Conservation (phyloP, 2,888 invertebrate genomes). For the Agrochola litura region DNA sequence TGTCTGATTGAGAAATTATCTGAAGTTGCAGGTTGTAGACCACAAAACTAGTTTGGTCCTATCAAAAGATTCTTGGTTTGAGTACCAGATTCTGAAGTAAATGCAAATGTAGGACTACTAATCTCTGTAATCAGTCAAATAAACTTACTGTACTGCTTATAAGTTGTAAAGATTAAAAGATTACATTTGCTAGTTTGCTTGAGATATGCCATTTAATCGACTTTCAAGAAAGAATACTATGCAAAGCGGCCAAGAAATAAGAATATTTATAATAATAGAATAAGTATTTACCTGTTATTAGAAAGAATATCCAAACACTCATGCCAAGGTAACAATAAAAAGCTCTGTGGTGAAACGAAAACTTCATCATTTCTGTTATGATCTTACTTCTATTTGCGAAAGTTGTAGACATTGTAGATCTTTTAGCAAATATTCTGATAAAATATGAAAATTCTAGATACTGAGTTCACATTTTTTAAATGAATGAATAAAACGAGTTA, state of each 20-base stretch:
- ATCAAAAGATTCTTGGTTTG: neutral
- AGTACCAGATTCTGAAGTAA: neutral
- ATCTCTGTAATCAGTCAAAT: neutral
- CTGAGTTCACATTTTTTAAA: conserved; percentile 43
- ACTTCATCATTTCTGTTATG: conserved; percentile 84
- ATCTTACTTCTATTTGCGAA: conserved; percentile 75
- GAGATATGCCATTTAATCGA: neutral
- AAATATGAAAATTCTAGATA: conserved; percentile 6
- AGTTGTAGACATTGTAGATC: conserved; percentile 62
- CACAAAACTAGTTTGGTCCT: neutral
- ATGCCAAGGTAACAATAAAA: conserved; percentile 95
- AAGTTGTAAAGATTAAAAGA: neutral
- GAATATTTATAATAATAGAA: neutral
- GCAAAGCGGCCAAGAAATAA: neutral
- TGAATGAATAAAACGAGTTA: conserved; percentile 33
- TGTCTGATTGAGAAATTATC: neutral
- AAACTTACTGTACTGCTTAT: neutral
- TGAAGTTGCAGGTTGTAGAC: too few species aligned
- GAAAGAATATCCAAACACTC: conserved; percentile 95
- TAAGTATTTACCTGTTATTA: conserved; percentile 92
- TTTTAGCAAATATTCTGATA: conserved; percentile 21
- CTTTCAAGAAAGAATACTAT: neutral
- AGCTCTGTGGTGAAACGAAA: conserved; percentile 93
- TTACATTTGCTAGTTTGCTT: neutral
- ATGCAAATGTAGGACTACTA: neutral